Conservation (phyloP, 2,888 invertebrate genomes). For the Lithosia quadra region DNA sequence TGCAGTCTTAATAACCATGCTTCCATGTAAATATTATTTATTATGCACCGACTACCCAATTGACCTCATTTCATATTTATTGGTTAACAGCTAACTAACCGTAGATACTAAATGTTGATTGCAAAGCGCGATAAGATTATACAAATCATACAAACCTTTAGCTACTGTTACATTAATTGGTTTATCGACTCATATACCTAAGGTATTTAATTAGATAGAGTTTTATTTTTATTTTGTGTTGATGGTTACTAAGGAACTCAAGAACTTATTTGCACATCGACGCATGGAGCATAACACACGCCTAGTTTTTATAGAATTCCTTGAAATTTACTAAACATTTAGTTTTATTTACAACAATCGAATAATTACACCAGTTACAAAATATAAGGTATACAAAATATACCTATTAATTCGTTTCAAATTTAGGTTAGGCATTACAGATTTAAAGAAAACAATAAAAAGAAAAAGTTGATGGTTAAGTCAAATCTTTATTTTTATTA, state of each 20-base stretch:
- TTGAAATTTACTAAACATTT: no score
- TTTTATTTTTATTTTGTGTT: not conserved
- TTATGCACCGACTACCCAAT: not conserved
- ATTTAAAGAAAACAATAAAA: not conserved
- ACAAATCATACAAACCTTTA: conserved; percentile 55
- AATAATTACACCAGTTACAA: no score
- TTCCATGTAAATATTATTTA: not conserved
- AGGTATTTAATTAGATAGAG: not conserved
- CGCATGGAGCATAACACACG: no score
- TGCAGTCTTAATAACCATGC: not conserved
- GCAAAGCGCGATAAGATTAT: conserved; percentile 46
- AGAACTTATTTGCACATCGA: no score
- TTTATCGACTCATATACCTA: not conserved
- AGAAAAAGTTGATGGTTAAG: not conserved
- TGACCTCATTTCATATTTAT: conserved; percentile 31
- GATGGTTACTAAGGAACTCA: no score
- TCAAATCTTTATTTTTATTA: no score
- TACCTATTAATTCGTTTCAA: no score
- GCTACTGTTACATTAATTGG: not conserved
- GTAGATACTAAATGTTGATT: conserved; percentile 35
- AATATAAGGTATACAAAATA: no score
- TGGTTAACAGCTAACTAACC: conserved; percentile 30
- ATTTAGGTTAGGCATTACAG: not conserved
- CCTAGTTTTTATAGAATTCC: no score
- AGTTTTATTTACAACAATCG: no score